Evolutionary conservation across 92 coral and sea anemone genomes (phyloP), one percentile per base, ranked within the genome.

Genomic region (Actinostola sp.): DNA sequence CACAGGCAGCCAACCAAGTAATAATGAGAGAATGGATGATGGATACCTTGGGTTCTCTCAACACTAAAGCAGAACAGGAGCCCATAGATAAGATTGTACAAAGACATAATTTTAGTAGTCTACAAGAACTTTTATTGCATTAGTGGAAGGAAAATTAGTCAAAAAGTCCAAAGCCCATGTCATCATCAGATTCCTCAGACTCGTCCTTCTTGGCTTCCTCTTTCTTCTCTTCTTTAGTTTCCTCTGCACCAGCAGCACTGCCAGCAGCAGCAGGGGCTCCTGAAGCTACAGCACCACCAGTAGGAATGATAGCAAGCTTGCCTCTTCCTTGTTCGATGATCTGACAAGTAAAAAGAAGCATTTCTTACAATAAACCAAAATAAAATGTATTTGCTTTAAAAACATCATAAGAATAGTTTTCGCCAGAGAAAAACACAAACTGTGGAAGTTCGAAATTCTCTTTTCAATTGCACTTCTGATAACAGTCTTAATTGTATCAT

Each of bases 161-260:
- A 80, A 94, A 94, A 68, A 94, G 86, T 71, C 98, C 98, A 73
- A 94, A 94, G 79, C 98, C 98, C 97, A 94, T 91, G 66, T 94
- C 98, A 34, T 94, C 98, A 85, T 94, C 98, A 42, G 97, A 92
- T 77, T 88, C 94, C 66, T 82, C 85, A 17, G 83, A 84, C 59
- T 85, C 88, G 43, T 84, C 89, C 33, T 88, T 89, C 67, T 94
- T 85, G 23, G 80, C 73, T 44, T 91, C 97, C 51, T 91, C 97
- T 49, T 94, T 83, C 82, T 94, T 94, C 72, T 91, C 86, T 27
- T 94, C 98, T 61, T 82, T 85, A 57, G 78, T 73, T 33, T 84
- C 73, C 50, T 76, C 89, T 8, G 50, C 82, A 13, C 53, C 75
- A 6, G 61, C 91, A 43, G 60, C 82, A 2, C 68, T 82, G 0